Percentiles rank a stretch among this genome's conserved stretches.
Conservation (phyloP, 2,113 vertebrate species). For the Corythornis madagascariensis region DNA sequence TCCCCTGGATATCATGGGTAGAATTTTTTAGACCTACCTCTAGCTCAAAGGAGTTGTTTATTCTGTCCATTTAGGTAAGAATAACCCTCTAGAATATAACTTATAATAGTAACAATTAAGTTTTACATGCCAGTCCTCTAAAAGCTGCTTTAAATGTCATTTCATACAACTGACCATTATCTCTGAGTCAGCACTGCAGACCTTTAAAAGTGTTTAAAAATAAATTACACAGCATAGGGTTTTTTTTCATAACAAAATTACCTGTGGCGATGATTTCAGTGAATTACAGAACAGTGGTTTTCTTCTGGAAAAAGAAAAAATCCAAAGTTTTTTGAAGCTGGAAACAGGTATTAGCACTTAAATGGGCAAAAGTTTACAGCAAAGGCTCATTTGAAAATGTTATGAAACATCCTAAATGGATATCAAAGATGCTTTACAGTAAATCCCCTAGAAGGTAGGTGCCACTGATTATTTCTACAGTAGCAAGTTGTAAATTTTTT, state of each 20-base stretch:
- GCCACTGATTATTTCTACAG: neutral
- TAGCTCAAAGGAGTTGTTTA: neutral
- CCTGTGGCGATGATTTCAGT: neutral
- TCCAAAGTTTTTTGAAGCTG: neutral
- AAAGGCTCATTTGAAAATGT: neutral
- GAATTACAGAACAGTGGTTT: neutral
- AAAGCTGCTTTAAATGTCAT: conserved; percentile 14
- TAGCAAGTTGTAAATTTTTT: neutral
- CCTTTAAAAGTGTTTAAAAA: conserved; percentile 2
- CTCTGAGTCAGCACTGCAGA: conserved; percentile 19
- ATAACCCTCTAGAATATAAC: neutral
- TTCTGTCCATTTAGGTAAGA: neutral
- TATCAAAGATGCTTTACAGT: neutral
- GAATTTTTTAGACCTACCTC: neutral
- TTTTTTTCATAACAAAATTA: conserved; percentile 20
- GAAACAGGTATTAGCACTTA: neutral
- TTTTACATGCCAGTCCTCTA: neutral
- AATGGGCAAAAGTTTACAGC: neutral
- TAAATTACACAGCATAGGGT: neutral
- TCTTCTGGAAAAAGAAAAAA: neutral
- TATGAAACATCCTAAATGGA: neutral
- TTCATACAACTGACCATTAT: conserved; percentile 25
- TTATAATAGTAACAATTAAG: neutral
- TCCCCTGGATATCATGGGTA: neutral
- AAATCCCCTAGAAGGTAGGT: neutral